These are phyloP conservation scores for Mimachlamys varia DNA, from an alignment of 2,888 invertebrate genomes.

Conservation along the genomic window DNA sequence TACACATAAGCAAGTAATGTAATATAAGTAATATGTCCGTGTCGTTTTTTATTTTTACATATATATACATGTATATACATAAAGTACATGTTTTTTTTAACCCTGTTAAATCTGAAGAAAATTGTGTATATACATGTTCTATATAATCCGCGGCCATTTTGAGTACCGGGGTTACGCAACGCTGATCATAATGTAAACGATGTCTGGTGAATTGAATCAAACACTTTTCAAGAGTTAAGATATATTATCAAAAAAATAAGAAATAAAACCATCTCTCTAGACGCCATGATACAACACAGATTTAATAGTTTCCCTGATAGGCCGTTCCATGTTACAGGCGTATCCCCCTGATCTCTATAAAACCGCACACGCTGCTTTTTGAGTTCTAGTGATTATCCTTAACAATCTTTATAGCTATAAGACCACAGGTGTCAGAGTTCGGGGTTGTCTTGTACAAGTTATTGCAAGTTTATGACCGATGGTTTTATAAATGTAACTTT, in stretches of 20 bases:
- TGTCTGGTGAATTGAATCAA: too few relatives aligned
- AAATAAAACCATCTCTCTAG: background rate
- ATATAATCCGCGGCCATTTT: too few relatives aligned
- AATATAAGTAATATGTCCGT: too few relatives aligned
- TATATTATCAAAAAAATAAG: background rate
- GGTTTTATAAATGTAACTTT: too few relatives aligned
- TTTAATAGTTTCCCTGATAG: background rate
- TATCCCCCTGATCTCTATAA: background rate
- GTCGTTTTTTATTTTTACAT: too few relatives aligned
- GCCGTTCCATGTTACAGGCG: background rate
- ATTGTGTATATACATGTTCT: too few relatives aligned
- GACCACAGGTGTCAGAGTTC: background rate
- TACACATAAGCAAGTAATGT: too few relatives aligned
- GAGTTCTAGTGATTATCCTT: background rate
- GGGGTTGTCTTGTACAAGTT: background rate
- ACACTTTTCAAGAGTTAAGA: background rate
- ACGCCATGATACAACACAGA: background rate
- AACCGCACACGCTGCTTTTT: background rate
- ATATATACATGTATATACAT: too few relatives aligned
- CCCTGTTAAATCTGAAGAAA: too few relatives aligned
- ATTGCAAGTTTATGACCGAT: background rate
- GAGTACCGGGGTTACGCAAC: too few relatives aligned
- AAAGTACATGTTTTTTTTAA: too few relatives aligned
- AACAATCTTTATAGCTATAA: background rate
- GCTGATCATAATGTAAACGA: too few relatives aligned